Base-by-base conservation (phyloP, 2,113 vertebrate species). In the Zosterops lateralis region DNA sequence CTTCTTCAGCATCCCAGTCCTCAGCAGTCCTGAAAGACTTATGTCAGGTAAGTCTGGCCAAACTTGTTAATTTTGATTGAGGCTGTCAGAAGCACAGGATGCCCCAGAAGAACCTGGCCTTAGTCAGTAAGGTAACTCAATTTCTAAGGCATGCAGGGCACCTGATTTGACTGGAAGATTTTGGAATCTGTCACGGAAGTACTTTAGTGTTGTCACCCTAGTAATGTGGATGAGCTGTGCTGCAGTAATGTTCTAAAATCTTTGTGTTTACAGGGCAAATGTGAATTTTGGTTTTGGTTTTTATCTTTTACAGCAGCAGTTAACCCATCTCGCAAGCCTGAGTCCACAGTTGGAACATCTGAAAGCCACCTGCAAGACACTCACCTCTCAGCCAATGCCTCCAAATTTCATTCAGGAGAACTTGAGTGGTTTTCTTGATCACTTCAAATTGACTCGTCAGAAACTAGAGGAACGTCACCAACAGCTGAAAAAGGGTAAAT, bases 31-130 rank as follows among this genome's bases (percentile, higher is more conserved):
- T 98, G 77, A 97, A 97, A 19, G 97, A 98, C 14, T 97, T 98
- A 34, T 99, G 98, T 95, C 98, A 98, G 98, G 99, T 99, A 95
- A 97, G 96, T 40, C 44, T 90, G 70, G 32, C 26, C 56, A 34
- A 80, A 40, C 28, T 7, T 44, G n/a, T 29, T 45, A 7, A 62
- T 29, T 40, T 84, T 71, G 28, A 12, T 57, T 44, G 18, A 79
- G 64, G 28, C 31, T 91, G 20, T 67, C 62, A 48, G 61, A 58
- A 90, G 21, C 38, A 29, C 32, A 76, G 48, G 78, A 66, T 77
- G 47, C 22, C 32, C 16, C 17, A 32, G 44, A 56, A 53, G 32
- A 72, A 1, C 38, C 89, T 72, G 67, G 24, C 28, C 7, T 80
- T 81, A 18, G n/a, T 77, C 26, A 36, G 22, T 81, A 65, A 51